Evolutionary conservation across 2,797 vertebrate genomes (phyloP), one percentile per base, ranked within the genome.

Genomic region (Hydrophis major): DNA sequence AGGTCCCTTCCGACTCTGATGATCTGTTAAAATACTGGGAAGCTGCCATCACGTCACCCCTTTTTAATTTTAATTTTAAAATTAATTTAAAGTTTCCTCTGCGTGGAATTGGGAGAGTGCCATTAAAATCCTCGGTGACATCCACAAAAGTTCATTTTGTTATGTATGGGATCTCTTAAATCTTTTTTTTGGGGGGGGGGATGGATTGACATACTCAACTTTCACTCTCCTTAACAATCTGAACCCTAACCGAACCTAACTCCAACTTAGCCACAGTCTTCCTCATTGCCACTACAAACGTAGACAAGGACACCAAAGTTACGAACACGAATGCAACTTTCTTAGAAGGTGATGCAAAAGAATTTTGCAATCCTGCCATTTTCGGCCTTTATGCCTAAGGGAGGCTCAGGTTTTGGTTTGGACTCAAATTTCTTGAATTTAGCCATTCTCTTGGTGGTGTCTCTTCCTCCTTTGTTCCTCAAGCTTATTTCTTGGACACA

Each of bases 61-160:
- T 2, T 22, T 22, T 22, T 59, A 22, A 7, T 61, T 61, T 61
- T 61, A 61, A 60, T 61, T 61, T 61, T 27, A 61, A 61, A 61
- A 61, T 61, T 27, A 61, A 61, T 95, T 91, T 56, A 59, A 89
- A 88, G 95, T 95, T 96, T 92, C 92, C 0, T 2, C 93, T 28
- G 47, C 63, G 69, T 92, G 95, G 95, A 95, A 96, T 86, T 92
- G 25, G 86, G 88, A 37, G 61, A 55, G 60, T 83, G 93, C 92
- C n/a, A 18, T 90, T 94, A 95, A 94, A 57, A 94, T 94, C 92
- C 47, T 47, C 47, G 6, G 47, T 87, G 89, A 20, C 10, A 61
- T 18, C 42, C 78, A 55, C 89, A 50, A 56, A 50, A 2, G 16
- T 56, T 6, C 57, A 53, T 14, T 12, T 59, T 87, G 93, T 87